Evolutionary conservation across 2,888 invertebrate species (phyloP).

Genomic region (Mesorhabditis belari): DNA sequence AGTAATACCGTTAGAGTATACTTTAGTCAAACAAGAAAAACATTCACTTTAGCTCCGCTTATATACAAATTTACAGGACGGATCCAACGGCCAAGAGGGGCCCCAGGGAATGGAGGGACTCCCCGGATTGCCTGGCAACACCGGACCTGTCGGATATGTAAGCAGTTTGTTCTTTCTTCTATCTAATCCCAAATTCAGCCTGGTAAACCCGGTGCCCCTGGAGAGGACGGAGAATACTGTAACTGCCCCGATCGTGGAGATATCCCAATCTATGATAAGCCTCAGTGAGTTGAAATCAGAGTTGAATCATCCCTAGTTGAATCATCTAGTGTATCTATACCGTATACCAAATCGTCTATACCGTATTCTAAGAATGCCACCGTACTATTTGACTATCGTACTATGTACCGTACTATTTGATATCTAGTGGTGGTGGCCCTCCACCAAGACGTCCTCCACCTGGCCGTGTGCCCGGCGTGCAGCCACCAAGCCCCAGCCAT

Average conservation of each 20-base stretch:
- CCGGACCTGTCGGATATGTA: conserved; percentile 15
- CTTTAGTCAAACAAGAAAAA: no score
- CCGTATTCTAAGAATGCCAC: background rate
- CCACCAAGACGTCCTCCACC: background rate
- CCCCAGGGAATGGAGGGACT: conserved; percentile 21
- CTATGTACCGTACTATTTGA: background rate
- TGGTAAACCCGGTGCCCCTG: conserved; percentile 24
- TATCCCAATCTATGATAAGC: background rate
- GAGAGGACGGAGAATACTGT: conserved; percentile 15
- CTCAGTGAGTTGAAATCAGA: background rate
- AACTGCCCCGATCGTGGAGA: background rate
- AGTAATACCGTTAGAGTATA: no score
- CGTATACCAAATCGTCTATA: no score
- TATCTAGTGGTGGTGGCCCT: no score
- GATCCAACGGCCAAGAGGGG: conserved; percentile 18
- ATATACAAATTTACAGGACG: conserved; percentile 1
- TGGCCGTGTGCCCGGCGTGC: background rate
- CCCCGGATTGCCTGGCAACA: conserved; percentile 25
- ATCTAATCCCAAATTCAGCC: conserved; percentile 10
- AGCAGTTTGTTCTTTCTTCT: no score
- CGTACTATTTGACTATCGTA: no score
- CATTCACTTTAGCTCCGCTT: no score
- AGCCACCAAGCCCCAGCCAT: background rate
- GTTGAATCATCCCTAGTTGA: no score
- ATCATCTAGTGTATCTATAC: background rate